Conservation (phyloP, 30 jellyfish, hydroid and myxozoan species). For the Pseudorhiza aurosa region DNA sequence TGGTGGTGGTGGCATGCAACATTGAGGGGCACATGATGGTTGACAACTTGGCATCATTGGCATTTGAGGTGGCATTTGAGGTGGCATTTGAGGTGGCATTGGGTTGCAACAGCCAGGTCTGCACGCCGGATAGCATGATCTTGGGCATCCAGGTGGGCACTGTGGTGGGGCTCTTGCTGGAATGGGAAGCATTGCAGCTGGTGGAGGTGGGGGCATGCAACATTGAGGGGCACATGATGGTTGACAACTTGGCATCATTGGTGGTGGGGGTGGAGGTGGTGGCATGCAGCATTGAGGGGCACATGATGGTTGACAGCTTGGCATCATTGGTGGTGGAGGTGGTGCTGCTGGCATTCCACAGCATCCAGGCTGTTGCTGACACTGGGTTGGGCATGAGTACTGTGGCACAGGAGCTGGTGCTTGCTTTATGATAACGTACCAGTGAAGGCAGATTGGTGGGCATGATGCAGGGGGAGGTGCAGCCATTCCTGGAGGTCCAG, state of each 20-base stretch:
- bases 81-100: constrained; percentile 80
- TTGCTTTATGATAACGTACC: constrained; percentile 70
- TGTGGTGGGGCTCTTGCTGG: constrained; percentile 92
- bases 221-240: constrained; percentile 95
- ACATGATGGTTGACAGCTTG: constrained; percentile 84
- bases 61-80: constrained; percentile 62
- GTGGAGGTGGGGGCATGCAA: constrained; percentile 82
- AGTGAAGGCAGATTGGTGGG: constrained; percentile 88
- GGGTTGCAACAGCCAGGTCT: constrained; percentile 76
- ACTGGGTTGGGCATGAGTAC: constrained; percentile 84
- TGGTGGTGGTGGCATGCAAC: constrained; percentile 78
- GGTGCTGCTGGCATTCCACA: constrained; percentile 84
- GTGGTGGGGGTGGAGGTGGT: constrained; percentile 74
- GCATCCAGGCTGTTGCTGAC: constrained; percentile 85
- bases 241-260: constrained; percentile 88
- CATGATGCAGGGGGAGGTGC: constrained; percentile 91
- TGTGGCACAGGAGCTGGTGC: constrained; percentile 79
- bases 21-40: constrained; percentile 93
- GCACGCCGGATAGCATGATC: constrained; percentile 85
- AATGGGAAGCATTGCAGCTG: constrained; percentile 73
- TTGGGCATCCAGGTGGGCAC: constrained; percentile 86
- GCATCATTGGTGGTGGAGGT: constrained; percentile 81
- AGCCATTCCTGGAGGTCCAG: constrained; percentile 88
- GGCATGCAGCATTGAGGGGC: constrained; percentile 91
- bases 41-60: constrained; percentile 83